Evolutionary conservation across 2,888 invertebrate genomes (phyloP).

Genomic region (Byasa hedistus): DNA sequence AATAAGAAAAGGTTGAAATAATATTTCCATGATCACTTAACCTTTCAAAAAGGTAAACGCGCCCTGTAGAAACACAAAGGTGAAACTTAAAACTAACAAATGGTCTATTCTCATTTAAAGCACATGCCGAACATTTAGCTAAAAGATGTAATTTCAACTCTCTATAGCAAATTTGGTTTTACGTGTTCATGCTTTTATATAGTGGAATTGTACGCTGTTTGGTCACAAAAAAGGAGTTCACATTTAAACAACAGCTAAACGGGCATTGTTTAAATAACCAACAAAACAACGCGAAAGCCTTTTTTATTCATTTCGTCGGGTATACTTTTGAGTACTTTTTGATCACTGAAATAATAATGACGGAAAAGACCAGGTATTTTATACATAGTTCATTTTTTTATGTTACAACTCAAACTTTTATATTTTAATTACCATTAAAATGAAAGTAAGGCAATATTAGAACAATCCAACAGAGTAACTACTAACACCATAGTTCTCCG

Average conservation of each 20-base stretch:
- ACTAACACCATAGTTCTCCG: too few species aligned
- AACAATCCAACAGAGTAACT: too few species aligned
- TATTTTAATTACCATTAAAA: too few species aligned
- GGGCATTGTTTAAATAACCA: constrained; percentile 6
- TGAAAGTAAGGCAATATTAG: too few species aligned
- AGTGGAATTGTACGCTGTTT: constrained; percentile 1
- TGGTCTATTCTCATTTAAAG: not conserved
- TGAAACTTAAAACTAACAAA: not conserved
- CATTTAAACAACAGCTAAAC: constrained; percentile 3
- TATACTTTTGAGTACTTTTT: not conserved
- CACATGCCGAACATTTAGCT: not conserved
- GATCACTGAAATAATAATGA: not conserved
- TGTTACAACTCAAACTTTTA: too few species aligned
- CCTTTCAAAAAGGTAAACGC: not conserved
- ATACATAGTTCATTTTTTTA: too few species aligned
- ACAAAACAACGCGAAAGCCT: not conserved
- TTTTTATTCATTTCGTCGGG: not conserved
- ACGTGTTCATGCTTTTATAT: not conserved
- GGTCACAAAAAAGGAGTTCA: not conserved
- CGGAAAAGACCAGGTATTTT: not conserved
- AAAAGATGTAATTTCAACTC: not conserved
- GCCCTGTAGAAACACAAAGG: not conserved
- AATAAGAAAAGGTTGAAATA: not conserved
- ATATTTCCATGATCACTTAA: not conserved
- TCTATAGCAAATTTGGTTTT: not conserved